Percentiles rank a stretch among this genome's conserved stretches.
Conservation (phyloP, 2,888 invertebrate genomes). For the Erebia aethiops region DNA sequence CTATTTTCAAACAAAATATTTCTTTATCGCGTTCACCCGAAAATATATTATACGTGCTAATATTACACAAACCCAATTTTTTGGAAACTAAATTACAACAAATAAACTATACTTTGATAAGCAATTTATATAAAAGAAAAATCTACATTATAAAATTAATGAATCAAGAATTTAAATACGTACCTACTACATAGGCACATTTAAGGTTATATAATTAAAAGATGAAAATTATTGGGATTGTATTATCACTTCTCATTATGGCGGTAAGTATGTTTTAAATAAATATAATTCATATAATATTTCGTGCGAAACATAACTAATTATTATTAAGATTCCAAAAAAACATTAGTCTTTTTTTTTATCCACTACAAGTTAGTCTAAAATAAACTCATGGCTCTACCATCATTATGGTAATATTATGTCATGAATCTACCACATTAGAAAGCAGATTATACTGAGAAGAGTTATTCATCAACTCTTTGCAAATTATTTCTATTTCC, state of each 20-base stretch:
- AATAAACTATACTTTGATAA: conserved; percentile 1
- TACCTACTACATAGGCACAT: background rate
- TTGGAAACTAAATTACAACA: conserved; percentile 15
- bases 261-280: background rate
- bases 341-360: too few species aligned
- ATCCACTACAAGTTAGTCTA: too few species aligned
- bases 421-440: too few species aligned
- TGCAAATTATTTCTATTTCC: background rate
- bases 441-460: too few species aligned
- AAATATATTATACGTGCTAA: conserved; percentile 20
- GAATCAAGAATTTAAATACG: background rate
- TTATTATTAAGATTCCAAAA: too few species aligned
- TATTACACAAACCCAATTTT: conserved; percentile 14
- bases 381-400: too few species aligned
- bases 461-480: too few species aligned
- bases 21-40: conserved; percentile 1
- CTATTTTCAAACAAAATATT: background rate
- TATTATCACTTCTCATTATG: background rate
- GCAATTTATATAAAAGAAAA: conserved; percentile 5
- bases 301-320: background rate
- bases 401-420: too few species aligned
- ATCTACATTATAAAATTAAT: background rate
- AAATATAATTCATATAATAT: background rate
- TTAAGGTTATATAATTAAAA: background rate
- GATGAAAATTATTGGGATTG: background rate